A percentile compares a stretch with the other conserved stretches of the same genome.
Evolutionary conservation across 2,888 invertebrate genomes (phyloP).

Genomic region (Xylota sylvarum): DNA sequence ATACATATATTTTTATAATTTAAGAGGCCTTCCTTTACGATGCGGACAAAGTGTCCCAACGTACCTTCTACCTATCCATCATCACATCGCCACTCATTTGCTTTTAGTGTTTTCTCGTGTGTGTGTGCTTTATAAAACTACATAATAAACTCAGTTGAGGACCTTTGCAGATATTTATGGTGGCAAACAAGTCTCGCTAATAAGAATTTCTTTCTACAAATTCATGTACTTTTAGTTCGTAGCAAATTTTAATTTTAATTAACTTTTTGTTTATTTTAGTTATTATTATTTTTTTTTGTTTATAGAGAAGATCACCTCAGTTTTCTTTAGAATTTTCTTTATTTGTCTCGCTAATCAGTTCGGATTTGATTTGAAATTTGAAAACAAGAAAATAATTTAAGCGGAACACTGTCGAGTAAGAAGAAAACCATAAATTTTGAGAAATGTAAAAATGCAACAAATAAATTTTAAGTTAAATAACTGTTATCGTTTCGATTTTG

Average conservation of each 20-base stretch:
- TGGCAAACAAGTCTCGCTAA: background rate
- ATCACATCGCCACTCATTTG: constrained; percentile 19
- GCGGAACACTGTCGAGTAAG: constrained; percentile 33
- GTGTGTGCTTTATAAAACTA: constrained; percentile 12
- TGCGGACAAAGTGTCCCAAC: background rate
- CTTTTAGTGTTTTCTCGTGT: constrained; percentile 41
- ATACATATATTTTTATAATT: constrained; percentile 23
- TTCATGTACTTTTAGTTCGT: constrained; percentile 24
- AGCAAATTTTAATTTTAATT: constrained; percentile 26
- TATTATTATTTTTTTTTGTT: constrained; percentile 24
- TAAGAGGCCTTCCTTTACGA: constrained; percentile 16
- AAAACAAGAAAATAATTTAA: constrained; percentile 19
- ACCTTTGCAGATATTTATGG: constrained; percentile 10
- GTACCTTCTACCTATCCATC: background rate
- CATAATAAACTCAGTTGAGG: background rate
- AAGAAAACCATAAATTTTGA: constrained; percentile 36
- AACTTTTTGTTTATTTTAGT: constrained; percentile 1
- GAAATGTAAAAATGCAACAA: constrained; percentile 73
- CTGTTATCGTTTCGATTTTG: background rate
- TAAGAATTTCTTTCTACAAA: constrained; percentile 8
- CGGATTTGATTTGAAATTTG: constrained; percentile 21
- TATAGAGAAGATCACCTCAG: background rate
- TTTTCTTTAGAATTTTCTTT: background rate
- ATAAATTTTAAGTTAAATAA: constrained; percentile 74
- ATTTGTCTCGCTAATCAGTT: constrained; percentile 3